Conservation (phyloP, 1,140 invertebrate species). For the Eumaeus atala region DNA sequence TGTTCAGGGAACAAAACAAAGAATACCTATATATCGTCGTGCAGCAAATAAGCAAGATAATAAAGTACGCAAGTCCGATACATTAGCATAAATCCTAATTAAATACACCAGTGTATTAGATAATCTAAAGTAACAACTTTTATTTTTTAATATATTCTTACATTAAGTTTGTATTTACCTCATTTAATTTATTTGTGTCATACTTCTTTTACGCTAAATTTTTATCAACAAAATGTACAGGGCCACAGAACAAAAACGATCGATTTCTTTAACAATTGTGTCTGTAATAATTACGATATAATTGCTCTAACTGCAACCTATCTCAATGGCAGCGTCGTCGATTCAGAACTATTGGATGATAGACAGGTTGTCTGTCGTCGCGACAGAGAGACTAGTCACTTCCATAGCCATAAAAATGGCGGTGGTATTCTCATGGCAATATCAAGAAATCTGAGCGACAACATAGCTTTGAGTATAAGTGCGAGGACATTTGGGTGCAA, state of each 20-base stretch:
- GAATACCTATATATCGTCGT: no score
- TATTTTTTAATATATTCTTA: no score
- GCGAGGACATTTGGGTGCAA: constrained; percentile 8
- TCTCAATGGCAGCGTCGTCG: constrained; percentile 7
- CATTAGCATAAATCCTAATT: no score
- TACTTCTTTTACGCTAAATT: no score
- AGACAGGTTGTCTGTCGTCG: constrained; percentile 4
- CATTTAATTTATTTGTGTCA: no score
- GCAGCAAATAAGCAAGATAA: no score
- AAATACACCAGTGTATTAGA: no score
- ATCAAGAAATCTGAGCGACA: not conserved
- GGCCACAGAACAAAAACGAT: constrained; percentile 16
- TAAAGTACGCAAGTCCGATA: no score
- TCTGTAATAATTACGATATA: constrained; percentile 13
- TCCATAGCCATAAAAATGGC: constrained; percentile 11
- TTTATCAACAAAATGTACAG: constrained; percentile 17
- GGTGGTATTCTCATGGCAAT: constrained; percentile 16
- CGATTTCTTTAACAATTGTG: constrained; percentile 16
- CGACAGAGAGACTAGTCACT: constrained; percentile 10
- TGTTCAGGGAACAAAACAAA: no score
- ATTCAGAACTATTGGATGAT: constrained; percentile 13
- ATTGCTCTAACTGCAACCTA: constrained; percentile 15
- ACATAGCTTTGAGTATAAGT: not conserved
- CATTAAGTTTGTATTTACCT: no score
- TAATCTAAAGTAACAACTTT: no score